Evolutionary conservation across 2,888 invertebrate species (phyloP), one percentile per base, ranked within the genome.

Genomic region (Tetranychus piercei): DNA sequence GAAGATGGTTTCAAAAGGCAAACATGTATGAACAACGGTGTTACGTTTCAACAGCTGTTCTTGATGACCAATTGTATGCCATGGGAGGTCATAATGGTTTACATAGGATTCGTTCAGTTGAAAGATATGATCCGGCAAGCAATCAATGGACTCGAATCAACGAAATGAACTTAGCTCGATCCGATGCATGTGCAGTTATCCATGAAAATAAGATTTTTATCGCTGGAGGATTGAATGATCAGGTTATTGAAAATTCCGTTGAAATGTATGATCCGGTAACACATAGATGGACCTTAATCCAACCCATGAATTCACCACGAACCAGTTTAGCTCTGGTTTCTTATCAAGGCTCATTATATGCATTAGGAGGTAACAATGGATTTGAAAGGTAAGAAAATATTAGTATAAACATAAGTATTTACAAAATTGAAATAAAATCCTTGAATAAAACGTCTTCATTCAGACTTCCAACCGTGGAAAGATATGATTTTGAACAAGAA

Each of bases 351-450:
- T 85, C 85, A 67, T 81, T 92, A 6, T 91, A 89, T 80, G 91
- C 89, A 0, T 85, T 92, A 2, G 92, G 91, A 0, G 91, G 91
- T 1, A 91, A 90, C 82, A 89, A 90, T 80, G 91, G 91, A 4
- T 86, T 86, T 86, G 78, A 87, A 88, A 73, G 89, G 89, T 84
- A 82, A 82, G 80, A 80, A 6, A 67, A 11, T 45, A 15, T 45
- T 65, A 11, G 22, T n/a, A 8, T 72, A 8, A 11, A 6, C n/a
- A 20, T 34, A 0, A 18, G n/a, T 11, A 8, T 45, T 1, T 0
- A 44, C 4, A 22, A 66, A 67, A 67, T 23, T n/a, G 8, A 3
- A 55, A 20, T 73, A 18, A 73, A 65, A n/a, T 55, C 11, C 20
- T 64, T 20, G 6, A 64, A 20, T 18, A 11, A n/a, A n/a, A 11